These are phyloP conservation scores for Drosophila murphyi DNA, from an alignment of 1,140 invertebrate genomes.

Conservation along the genomic window DNA sequence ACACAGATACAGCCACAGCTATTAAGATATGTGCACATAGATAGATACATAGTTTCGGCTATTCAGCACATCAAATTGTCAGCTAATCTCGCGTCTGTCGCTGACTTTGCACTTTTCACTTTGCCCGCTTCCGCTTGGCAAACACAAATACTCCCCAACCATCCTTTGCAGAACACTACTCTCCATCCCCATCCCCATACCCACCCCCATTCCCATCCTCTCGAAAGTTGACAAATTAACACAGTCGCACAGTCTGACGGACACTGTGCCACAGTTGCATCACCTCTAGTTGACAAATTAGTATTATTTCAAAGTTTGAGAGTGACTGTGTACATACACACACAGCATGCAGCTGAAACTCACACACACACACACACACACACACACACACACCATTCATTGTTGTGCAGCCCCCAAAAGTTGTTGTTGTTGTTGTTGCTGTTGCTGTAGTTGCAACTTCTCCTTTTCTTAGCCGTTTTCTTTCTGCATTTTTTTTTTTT, in stretches of 20 bases:
- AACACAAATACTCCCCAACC: too few relatives aligned
- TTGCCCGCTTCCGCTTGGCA: not conserved
- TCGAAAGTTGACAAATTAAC: not conserved
- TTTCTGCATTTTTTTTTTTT: slow-evolving; percentile 35
- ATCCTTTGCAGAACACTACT: too few relatives aligned
- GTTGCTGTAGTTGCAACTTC: slow-evolving; percentile 33
- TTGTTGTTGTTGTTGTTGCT: not conserved
- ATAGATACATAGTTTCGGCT: not conserved
- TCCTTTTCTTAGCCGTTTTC: slow-evolving; percentile 21
- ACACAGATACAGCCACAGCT: slow-evolving; percentile 28
- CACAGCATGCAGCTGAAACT: not conserved
- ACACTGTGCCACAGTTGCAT: not conserved
- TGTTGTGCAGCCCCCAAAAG: slow-evolving; percentile 43
- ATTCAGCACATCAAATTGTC: slow-evolving; percentile 66
- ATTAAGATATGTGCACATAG: slow-evolving; percentile 2
- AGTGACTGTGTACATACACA: slow-evolving; percentile 1
- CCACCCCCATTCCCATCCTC: not conserved
- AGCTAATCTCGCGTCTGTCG: slow-evolving; percentile 63
- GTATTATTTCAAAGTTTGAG: not conserved
- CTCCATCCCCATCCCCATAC: too few relatives aligned
- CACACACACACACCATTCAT: slow-evolving; percentile 11
- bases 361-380: not conserved
- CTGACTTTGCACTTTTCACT: slow-evolving; percentile 62
- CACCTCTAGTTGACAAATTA: too few relatives aligned
- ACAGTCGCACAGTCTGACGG: slow-evolving; percentile 3